These are phyloP conservation scores for Vollenhovia emeryi DNA, from an alignment of 1,140 invertebrate genomes.

Conservation along the genomic window DNA sequence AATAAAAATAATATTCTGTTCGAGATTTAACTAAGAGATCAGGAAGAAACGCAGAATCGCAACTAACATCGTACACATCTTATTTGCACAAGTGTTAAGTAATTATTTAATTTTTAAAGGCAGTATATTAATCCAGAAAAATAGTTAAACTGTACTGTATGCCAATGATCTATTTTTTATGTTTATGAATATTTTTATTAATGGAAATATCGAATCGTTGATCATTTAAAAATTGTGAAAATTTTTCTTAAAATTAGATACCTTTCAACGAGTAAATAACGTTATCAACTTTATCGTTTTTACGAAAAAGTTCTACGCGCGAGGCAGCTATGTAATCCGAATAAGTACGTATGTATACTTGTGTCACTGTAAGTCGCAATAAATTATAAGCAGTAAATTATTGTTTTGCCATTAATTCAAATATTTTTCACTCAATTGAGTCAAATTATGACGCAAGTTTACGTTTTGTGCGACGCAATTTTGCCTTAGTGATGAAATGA, in stretches of 20 bases:
- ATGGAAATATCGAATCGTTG: background rate
- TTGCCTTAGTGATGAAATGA: conserved; percentile 20
- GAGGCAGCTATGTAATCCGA: background rate
- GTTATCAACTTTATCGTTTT: conserved; percentile 23
- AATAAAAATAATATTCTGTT: background rate
- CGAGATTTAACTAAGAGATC: background rate
- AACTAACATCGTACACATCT: background rate
- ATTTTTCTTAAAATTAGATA: background rate
- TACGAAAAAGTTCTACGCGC: background rate
- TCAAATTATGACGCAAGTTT: background rate
- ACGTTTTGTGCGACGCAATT: background rate
- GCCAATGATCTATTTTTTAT: background rate
- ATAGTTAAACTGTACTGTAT: background rate
- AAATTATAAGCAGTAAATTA: background rate
- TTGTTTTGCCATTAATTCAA: background rate
- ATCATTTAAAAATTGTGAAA: background rate
- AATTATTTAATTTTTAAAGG: background rate
- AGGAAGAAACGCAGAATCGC: background rate
- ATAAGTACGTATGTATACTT: background rate
- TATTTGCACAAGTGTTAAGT: background rate
- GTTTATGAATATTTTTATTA: background rate
- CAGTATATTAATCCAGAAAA: background rate
- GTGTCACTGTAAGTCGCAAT: background rate
- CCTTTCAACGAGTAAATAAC: background rate
- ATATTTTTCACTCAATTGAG: background rate